Base-by-base conservation (phyloP, 1,140 invertebrate genomes). In the Pissodes strobi region DNA sequence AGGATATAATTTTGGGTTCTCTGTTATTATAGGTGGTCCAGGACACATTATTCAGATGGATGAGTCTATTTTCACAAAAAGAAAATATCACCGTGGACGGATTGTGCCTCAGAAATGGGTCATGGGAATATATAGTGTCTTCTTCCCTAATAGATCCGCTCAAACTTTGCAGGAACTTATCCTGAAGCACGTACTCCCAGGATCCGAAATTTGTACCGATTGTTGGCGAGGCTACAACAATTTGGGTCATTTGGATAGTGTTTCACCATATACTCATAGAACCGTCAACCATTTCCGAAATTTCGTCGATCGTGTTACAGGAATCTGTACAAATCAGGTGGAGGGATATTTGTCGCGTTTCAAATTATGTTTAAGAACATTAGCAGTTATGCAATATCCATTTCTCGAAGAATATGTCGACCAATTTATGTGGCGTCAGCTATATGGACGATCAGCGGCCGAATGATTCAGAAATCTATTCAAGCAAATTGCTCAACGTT, bases 41-140 rank as follows among this genome's bases (percentile, higher is more conserved):
- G 53, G 53, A n/a, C 37, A 57, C 19, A 9, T 57, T 22, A 21
- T 43, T 25, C 56, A 59, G 34, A 59, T 59, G 2, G 56, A 59
- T 21, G 56, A 59, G 25, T 46, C 41, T 8, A 25, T 59, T 12
- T 2, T 59, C 2, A 46, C 56, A 8, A 59, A 59, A 37, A 46
- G 56, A 37, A 59, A 59, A 48, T 59, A 30, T 22, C 25, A 59
- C 30, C 37, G 41, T 23, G 56, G 43, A n/a, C 22, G 56, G 1
- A 3, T 46, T 18, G 25, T 59, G 1, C 56, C 56, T n/a, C 3
- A 13, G 21, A 19, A 12, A 21, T 59, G 56, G 41, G 17, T 59
- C 1, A 8, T 46, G 8, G 57, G 57, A 1, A 48, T 46, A 2
- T 46, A 43, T 43, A 38, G 38, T 39, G 52, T 55, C 10, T 58